Base-by-base conservation (phyloP, 2,888 invertebrate genomes). In the Amblyjoppa proteus region DNA sequence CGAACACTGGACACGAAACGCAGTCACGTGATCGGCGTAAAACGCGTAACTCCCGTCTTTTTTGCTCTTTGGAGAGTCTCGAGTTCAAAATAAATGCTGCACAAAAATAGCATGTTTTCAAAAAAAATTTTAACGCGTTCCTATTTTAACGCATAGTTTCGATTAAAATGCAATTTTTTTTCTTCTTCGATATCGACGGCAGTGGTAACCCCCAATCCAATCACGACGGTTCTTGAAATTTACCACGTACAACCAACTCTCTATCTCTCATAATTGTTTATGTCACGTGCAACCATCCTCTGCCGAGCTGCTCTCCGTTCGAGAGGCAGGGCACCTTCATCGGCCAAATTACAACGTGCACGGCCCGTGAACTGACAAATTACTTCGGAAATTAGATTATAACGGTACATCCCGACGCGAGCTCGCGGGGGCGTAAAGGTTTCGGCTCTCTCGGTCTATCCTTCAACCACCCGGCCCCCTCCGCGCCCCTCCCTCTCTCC, bases 381-480 rank as follows among this genome's bases (percentile, higher is more conserved):
- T 86, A 87, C 86, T 87, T 86, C 73, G 81, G 78, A 86, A 86
- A 87, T 87, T 87, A 84, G 83, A 87, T 87, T 87, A 87, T 80
- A 81, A 84, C 78, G 75, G 70, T 75, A 79, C 76, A 76, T 76
- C 78, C 78, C 70, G 69, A 77, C 53, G 75, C 34, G 75, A 38
- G 45, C 41, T 61, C 41, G 53, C 71, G 49, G 49, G 73, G 74
- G 64, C 76, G 73, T 83, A 74, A 73, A 81, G 79, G 82, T 71
- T 82, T 49, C 49, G 49, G n/a, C 11, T 49, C 56, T 58, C 49
- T 51, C 58, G 16, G 51, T 58, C 51, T 81, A 64, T 64, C 31
- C 53, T 49, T 28, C 16, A n/a, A 45, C 73, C 25, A 66, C 68
- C 51, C 45, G 69, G 13, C 20, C 51, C 56, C 56, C 20, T 25